Evolutionary conservation across 1,140 invertebrate genomes (phyloP), one percentile per base, ranked within the genome.

Genomic region (Drosophila subpulchrella): DNA sequence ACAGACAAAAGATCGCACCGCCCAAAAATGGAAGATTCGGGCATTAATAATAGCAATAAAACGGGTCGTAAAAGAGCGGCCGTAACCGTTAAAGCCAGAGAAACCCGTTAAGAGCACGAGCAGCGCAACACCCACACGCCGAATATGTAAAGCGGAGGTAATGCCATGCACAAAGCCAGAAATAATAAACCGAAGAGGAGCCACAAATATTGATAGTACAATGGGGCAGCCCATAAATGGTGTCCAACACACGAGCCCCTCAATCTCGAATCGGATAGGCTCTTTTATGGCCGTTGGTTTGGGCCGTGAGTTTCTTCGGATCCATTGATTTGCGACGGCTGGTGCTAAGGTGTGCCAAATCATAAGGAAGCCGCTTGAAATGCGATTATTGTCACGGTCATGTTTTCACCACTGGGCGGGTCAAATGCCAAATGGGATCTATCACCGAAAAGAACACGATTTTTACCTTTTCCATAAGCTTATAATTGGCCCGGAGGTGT

Each of bases 91-190:
- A 88, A 86, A 77, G 79, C 83, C 72, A 75, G 57, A 81, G 86
- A 86, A 86, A 79, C 83, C 83, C 83, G 83, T 86, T 88, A 86
- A 86, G 67, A 86, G 83, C 83, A 86, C 79, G 83, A 83, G 79
- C 53, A 50, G 57, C 46, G 27, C 75, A 82, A 88, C 83, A 83
- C 83, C 83, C 83, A 86, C 81, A 79, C 55, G 27, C 56, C 38
- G 47, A 36, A 72, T 44, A 62, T 53, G 65, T 54, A 61, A 72
- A 61, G 74, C 36, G 63, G 42, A 56, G 65, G 63, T 68, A 77
- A 74, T 75, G 66, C 63, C 56, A 57, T 72, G 65, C 71, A 58
- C 73, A 75, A 75, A 75, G 38, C 56, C 50, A 17, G 15, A 78
- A 72, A 81, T 81, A 73, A 81, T 76, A 81, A 71, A 81, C 67